These are phyloP conservation scores for Candidula unifasciata DNA, from an alignment of 2,888 invertebrate species.

Conservation along the genomic window DNA sequence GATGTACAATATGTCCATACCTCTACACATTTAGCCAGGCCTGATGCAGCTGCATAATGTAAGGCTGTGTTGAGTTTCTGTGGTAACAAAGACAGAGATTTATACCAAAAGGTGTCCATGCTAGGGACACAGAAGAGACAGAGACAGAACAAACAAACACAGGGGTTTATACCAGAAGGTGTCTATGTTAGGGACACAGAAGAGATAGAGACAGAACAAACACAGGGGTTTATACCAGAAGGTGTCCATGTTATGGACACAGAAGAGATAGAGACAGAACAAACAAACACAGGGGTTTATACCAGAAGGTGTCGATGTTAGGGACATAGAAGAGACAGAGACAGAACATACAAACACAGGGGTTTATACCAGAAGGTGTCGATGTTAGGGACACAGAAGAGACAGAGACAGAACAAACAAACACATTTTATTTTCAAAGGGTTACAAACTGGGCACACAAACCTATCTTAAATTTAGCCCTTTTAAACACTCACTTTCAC, in stretches of 20 bases:
- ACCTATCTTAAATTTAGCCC: too few relatives aligned
- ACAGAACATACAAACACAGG: background rate
- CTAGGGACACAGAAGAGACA: too few relatives aligned
- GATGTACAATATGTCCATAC: conserved; percentile 58
- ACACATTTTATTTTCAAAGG: too few relatives aligned
- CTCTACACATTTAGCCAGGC: conserved; percentile 83
- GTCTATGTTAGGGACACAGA: background rate
- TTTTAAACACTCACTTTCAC: too few relatives aligned
- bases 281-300: too few relatives aligned
- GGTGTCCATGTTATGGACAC: background rate
- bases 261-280: too few relatives aligned
- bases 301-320: background rate
- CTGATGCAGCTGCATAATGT: conserved; percentile 84
- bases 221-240: background rate
- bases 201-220: too few relatives aligned
- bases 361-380: background rate
- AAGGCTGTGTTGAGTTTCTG: conserved; percentile 84
- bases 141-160: too few relatives aligned
- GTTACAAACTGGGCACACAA: too few relatives aligned
- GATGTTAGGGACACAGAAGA: background rate
- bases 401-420: too few relatives aligned
- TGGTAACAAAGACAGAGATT: background rate
- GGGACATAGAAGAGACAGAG: too few relatives aligned
- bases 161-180: background rate
- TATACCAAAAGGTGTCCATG: background rate